Percentiles rank a stretch among this genome's conserved stretches.
Conservation (phyloP, 2,888 invertebrate species). For the Agrochola circellaris region DNA sequence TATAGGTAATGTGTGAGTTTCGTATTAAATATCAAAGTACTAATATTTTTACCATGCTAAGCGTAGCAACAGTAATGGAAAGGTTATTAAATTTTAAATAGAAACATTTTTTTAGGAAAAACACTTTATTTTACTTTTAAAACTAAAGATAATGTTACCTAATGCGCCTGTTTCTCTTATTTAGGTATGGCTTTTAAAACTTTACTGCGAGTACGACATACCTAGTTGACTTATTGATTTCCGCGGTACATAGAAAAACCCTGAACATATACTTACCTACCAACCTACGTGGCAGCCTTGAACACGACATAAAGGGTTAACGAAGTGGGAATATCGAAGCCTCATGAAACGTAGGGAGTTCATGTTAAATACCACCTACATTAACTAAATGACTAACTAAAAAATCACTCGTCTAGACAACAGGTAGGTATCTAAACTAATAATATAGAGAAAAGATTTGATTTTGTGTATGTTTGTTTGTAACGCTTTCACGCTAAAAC, state of each 20-base stretch:
- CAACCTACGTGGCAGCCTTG: neutral
- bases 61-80: neutral
- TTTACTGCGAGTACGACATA: neutral
- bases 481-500: too few relatives aligned
- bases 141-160: neutral
- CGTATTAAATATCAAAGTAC: neutral
- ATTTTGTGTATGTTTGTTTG: too few relatives aligned
- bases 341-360: neutral
- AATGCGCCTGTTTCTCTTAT: neutral
- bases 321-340: constrained; percentile 11
- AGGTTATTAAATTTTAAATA: neutral
- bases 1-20: neutral
- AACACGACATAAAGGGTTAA: constrained; percentile 18
- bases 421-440: too few relatives aligned
- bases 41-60: neutral
- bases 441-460: too few relatives aligned
- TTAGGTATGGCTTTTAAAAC: neutral
- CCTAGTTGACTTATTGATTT: neutral
- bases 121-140: neutral
- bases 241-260: neutral
- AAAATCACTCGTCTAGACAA: neutral
- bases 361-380: neutral
- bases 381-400: neutral
- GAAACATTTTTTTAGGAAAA: neutral
- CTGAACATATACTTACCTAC: neutral